Conservation (phyloP, 2,113 vertebrate genomes). For the Archocentrus centrarchus region DNA sequence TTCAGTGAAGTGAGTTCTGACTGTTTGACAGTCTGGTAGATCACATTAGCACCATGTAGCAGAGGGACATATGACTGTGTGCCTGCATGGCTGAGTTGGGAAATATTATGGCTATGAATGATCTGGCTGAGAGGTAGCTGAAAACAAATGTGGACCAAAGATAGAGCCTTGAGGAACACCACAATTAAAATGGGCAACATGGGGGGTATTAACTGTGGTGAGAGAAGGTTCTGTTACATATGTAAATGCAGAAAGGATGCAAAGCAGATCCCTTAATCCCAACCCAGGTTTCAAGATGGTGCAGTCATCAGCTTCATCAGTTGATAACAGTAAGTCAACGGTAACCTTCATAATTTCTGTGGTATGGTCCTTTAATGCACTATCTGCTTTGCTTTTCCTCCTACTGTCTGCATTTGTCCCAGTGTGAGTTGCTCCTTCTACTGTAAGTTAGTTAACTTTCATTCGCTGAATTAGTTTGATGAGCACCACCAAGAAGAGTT, state of each 20-base stretch:
- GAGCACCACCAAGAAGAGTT: neutral
- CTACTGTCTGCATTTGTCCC: neutral
- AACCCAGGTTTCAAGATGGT: neutral
- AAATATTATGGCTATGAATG: neutral
- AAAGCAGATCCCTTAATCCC: too few relatives aligned
- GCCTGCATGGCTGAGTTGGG: neutral
- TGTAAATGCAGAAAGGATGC: too few relatives aligned
- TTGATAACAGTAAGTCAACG: too few relatives aligned
- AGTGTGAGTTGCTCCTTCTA: neutral
- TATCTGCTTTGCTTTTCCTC: neutral
- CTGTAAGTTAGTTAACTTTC: neutral
- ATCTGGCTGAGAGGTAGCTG: neutral
- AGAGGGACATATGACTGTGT: neutral
- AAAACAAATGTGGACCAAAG: neutral
- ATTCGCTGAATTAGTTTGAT: neutral
- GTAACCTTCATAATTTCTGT: too few relatives aligned
- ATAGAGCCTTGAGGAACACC: neutral
- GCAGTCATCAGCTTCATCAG: neutral
- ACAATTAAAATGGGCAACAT: too few relatives aligned
- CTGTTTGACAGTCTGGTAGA: too few relatives aligned
- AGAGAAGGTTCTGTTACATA: too few relatives aligned
- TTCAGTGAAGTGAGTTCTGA: too few relatives aligned
- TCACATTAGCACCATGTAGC: too few relatives aligned
- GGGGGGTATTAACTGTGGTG: neutral
- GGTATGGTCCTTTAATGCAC: neutral